Base-by-base conservation (phyloP, 2,888 invertebrate species). In the Acanthosepion esculentum region DNA sequence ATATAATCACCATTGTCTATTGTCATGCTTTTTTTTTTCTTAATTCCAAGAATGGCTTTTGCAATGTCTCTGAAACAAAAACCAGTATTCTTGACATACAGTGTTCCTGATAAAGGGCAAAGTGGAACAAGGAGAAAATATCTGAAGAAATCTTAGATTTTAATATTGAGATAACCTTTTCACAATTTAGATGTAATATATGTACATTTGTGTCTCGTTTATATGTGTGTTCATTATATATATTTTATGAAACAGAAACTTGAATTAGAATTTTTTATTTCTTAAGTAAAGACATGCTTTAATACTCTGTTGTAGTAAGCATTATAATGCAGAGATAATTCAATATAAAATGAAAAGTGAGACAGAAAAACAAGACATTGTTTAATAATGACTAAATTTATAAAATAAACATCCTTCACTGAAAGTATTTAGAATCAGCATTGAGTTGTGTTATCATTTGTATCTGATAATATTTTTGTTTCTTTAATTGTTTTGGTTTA, bases 1-100 rank as follows among this genome's bases (percentile, higher is more conserved):
- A 78, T 78, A 33, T 78, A 78, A 78, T 78, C 78, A 78, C 78
- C 78, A 78, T 78, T 78, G 78, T 78, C 78, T 78, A 78, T 78
- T 78, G 78, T 78, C 78, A 78, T n/a, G 33, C 33, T 33, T n/a
- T 78, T 78, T n/a, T 78, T n/a, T 26, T 64, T 64, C 29, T 55
- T 29, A 8, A 78, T 33, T 78, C 23, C 78, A 78, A n/a, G 78
- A 78, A 78, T 78, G 78, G n/a, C 78, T 78, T 78, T 78, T 78
- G n/a, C n/a, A n/a, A 78, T 33, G 33, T 78, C 78, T 78, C n/a
- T n/a, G 4, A 78, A 78, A 78, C 33, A n/a, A 78, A 78, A 78
- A 8, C 78, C 78, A n/a, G 78, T 78, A 78, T n/a, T 78, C n/a
- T 78, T 78, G 78, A 78, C 78, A n/a, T n/a, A 64, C 23, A n/a